Conservation (phyloP, 1,140 invertebrate genomes). For the Drosophila pruinosa region DNA sequence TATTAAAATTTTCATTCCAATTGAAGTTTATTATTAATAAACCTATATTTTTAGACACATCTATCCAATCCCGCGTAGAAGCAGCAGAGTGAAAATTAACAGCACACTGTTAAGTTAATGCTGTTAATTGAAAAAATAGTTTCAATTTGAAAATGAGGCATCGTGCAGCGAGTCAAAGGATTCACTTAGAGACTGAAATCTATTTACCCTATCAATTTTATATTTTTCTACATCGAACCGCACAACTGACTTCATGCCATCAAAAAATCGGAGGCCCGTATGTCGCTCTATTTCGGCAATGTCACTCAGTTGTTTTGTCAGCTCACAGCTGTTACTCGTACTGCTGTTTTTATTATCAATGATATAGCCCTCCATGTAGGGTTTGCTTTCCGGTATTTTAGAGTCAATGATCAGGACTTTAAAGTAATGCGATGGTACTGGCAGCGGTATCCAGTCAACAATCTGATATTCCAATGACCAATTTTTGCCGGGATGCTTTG, state of each 20-base stretch:
- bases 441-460: constrained; percentile 93
- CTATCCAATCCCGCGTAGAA: background rate
- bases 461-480: constrained; percentile 94
- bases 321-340: background rate
- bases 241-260: constrained; percentile 34
- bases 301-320: constrained; percentile 26
- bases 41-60: background rate
- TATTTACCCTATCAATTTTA: background rate
- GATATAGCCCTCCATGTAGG: constrained; percentile 54
- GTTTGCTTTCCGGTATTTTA: constrained; percentile 21
- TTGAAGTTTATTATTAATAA: background rate
- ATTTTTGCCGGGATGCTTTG: constrained; percentile 91
- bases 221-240: constrained; percentile 24
- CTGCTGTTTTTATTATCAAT: constrained; percentile 43
- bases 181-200: constrained; percentile 7
- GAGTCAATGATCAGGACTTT: constrained; percentile 94
- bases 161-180: background rate
- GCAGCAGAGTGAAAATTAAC: constrained; percentile 12
- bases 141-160: background rate
- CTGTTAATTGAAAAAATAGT: background rate
- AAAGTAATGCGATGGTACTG: constrained; percentile 99
- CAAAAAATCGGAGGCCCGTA: constrained; percentile 53
- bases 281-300: constrained; percentile 49
- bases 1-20: background rate
- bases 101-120: background rate